These are phyloP conservation scores for Ophion slaviceki DNA, from an alignment of 2,888 invertebrate genomes.

Conservation along the genomic window DNA sequence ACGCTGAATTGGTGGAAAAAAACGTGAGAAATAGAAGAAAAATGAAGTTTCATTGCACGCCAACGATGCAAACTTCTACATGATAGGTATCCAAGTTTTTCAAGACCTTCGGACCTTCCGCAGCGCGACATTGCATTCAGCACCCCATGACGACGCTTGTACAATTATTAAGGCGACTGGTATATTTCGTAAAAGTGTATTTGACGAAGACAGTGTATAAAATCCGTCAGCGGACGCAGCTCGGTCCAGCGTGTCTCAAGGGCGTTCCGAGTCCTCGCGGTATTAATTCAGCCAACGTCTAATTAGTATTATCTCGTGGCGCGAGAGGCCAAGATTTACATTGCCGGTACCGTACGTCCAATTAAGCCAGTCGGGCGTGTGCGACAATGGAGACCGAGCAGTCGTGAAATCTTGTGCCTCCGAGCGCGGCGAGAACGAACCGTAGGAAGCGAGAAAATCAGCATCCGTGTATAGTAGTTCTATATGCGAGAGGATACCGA, in stretches of 20 bases:
- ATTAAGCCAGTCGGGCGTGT: constrained; percentile 70
- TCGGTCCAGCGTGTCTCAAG: constrained; percentile 39
- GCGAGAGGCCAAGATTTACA: constrained; percentile 73
- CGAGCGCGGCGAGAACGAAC: constrained; percentile 63
- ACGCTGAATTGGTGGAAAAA: no score
- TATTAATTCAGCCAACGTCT: constrained; percentile 62
- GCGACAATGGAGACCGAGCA: constrained; percentile 63
- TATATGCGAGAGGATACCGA: constrained; percentile 20
- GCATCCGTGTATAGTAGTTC: constrained; percentile 27
- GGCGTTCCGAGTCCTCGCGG: constrained; percentile 32
- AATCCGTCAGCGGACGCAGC: constrained; percentile 31
- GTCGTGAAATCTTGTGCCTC: constrained; percentile 66
- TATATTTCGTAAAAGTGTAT: constrained; percentile 1
- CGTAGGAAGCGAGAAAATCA: constrained; percentile 51
- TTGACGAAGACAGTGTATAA: constrained; percentile 25
- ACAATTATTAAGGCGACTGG: constrained; percentile 47
- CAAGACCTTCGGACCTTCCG: constrained; percentile 27
- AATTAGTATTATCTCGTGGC: constrained; percentile 63
- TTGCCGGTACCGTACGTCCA: constrained; percentile 73
- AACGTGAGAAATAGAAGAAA: no score
- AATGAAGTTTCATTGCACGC: no score
- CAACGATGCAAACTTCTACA: no score
- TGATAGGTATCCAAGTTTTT: constrained; percentile 3
- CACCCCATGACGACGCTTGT: neutral
- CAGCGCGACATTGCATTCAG: neutral